Evolutionary conservation across 2,888 invertebrate genomes (phyloP).

Genomic region (Tromatobia lineatoria): DNA sequence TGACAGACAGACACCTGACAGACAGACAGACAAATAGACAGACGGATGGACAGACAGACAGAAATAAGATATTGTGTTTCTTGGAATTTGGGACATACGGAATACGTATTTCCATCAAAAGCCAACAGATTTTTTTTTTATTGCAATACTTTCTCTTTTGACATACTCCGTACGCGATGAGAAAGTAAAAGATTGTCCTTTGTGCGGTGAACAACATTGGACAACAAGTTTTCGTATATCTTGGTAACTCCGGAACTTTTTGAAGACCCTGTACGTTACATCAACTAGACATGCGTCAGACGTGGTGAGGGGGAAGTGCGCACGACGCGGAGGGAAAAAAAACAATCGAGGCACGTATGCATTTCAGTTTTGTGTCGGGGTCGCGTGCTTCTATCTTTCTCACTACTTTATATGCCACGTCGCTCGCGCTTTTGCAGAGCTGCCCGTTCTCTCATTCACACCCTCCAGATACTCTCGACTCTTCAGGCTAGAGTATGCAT

Average conservation of each 20-base stretch:
- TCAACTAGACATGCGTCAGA: constrained; percentile 56
- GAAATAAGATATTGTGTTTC: no score
- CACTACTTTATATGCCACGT: constrained; percentile 44
- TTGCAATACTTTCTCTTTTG: no score
- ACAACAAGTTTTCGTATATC: neutral
- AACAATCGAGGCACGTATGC: constrained; percentile 79
- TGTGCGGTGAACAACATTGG: no score
- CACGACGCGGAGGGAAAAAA: constrained; percentile 62
- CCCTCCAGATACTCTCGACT: constrained; percentile 77
- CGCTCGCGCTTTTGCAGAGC: constrained; percentile 69
- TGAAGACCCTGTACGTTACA: constrained; percentile 41
- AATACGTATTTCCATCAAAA: no score
- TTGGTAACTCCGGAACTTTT: constrained; percentile 31
- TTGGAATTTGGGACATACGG: no score
- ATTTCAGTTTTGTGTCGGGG: constrained; percentile 78
- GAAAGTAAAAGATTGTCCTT: no score
- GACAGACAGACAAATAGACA: no score
- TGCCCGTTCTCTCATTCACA: constrained; percentile 76
- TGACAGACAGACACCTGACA: no score
- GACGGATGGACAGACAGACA: no score
- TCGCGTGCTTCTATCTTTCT: constrained; percentile 58
- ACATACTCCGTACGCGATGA: no score
- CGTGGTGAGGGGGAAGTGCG: constrained; percentile 38
- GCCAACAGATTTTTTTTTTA: no score
- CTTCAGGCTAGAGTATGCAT: constrained; percentile 60